Evolutionary conservation across 2,113 vertebrate species (phyloP).

Genomic region (Rhinoptilus africanus): DNA sequence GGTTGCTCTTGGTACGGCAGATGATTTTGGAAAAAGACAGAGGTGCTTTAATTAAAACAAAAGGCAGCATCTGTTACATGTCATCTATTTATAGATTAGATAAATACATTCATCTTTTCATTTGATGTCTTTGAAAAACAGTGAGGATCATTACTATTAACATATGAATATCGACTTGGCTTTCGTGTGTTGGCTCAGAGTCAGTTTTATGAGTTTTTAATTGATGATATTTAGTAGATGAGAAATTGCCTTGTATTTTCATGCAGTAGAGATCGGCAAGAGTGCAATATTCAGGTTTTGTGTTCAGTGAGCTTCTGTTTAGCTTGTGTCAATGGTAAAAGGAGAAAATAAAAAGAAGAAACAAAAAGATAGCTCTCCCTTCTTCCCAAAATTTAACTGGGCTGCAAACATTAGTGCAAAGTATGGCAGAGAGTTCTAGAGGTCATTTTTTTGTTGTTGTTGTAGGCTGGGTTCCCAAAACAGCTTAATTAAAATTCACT

Average conservation of each 20-base stretch:
- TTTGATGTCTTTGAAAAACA: not conserved
- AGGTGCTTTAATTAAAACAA: not conserved
- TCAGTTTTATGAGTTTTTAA: not conserved
- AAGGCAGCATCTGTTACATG: not conserved
- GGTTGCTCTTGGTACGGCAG: not conserved
- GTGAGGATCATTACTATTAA: not conserved
- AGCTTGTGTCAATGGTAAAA: not conserved
- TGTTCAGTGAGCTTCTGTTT: not conserved
- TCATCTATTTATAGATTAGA: not conserved
- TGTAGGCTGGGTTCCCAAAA: not conserved
- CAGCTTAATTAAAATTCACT: not conserved
- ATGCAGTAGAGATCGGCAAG: not conserved
- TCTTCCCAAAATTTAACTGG: not conserved
- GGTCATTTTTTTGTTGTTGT: not conserved
- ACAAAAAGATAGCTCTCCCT: not conserved
- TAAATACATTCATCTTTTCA: not conserved
- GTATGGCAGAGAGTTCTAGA: not conserved
- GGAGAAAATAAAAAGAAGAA: not conserved
- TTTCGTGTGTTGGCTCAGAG: not conserved
- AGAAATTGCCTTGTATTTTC: not conserved
- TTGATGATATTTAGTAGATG: not conserved
- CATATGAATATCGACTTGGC: not conserved
- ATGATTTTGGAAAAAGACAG: not conserved
- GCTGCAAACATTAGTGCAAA: not conserved
- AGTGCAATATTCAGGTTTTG: not conserved